phyloP scores from a whole-genome alignment of 2,888 invertebrate species.

The Scelioninae gen. 1 region DNA sequence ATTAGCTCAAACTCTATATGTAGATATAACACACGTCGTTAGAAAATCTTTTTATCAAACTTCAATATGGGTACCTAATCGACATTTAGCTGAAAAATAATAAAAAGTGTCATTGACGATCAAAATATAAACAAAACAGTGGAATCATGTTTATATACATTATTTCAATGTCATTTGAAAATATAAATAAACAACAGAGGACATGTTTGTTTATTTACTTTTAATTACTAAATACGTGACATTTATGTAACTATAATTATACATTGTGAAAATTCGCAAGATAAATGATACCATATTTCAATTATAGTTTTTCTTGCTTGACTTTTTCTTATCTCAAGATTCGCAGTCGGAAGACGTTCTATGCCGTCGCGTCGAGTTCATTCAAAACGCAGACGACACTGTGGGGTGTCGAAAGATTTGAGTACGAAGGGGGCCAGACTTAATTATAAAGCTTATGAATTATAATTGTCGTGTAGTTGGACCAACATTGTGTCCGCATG shows the following conservation, averaged over 20 bases:
- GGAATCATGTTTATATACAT: too few species aligned
- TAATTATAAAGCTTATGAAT: slow-evolving; percentile 84
- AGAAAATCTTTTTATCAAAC: slow-evolving; percentile 5
- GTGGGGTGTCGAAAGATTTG: slow-evolving; percentile 75
- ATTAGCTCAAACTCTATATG: slow-evolving; percentile 32
- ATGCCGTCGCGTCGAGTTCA: slow-evolving; percentile 49
- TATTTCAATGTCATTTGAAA: too few species aligned
- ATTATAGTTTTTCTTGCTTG: slow-evolving; percentile 9
- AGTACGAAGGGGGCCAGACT: slow-evolving; percentile 75
- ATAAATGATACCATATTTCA: slow-evolving; percentile 19
- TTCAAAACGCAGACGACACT: slow-evolving; percentile 61
- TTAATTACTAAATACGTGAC: too few species aligned
- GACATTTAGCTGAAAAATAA: too few species aligned
- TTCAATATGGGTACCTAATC: too few species aligned
- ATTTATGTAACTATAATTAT: too few species aligned
- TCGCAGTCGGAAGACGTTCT: slow-evolving; percentile 61
- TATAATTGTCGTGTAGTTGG: slow-evolving; percentile 85
- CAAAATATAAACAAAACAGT: too few species aligned
- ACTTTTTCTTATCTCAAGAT: slow-evolving; percentile 25
- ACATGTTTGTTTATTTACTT: too few species aligned
- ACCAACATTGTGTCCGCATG: slow-evolving; percentile 84
- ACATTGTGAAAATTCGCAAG: background rate
- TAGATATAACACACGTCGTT: slow-evolving; percentile 23
- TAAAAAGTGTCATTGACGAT: too few species aligned
- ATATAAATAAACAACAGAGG: too few species aligned